These are phyloP conservation scores for Cherax destructor DNA, from an alignment of 1,140 invertebrate genomes.

Conservation along the genomic window DNA sequence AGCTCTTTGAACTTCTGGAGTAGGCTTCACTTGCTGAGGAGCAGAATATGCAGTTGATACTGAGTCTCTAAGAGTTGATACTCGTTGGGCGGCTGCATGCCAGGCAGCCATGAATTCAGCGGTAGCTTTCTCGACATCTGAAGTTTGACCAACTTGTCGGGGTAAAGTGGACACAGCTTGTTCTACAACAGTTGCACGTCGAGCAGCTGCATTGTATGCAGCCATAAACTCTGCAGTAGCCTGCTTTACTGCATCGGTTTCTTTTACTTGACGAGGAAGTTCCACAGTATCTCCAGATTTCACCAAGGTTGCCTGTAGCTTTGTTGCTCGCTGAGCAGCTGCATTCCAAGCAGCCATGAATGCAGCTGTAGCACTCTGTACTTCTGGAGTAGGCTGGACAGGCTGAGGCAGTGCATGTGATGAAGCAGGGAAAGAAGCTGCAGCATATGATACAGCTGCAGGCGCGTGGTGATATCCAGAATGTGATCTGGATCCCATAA, in stretches of 20 bases:
- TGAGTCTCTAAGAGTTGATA: background rate
- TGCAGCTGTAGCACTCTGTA: constrained; percentile 43
- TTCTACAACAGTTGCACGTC: constrained; percentile 23
- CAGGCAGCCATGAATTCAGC: constrained; percentile 32
- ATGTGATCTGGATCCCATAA: constrained; percentile 22
- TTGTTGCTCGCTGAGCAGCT: constrained; percentile 22
- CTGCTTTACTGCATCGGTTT: constrained; percentile 30
- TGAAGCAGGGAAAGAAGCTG: background rate
- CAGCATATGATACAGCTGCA: background rate
- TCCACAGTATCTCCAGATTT: background rate
- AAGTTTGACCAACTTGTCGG: constrained; percentile 15
- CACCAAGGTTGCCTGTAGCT: background rate
- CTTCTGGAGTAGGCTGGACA: constrained; percentile 36
- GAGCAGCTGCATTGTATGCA: constrained; percentile 43
- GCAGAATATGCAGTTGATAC: background rate
- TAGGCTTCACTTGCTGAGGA: background rate
- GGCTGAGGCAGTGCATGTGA: background rate
- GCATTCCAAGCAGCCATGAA: constrained; percentile 56
- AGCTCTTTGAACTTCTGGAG: constrained; percentile 35
- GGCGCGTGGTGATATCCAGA: too few species aligned
- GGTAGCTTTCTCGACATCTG: constrained; percentile 26
- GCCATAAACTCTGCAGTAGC: constrained; percentile 36
- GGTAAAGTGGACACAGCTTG: constrained; percentile 12
- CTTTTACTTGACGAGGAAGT: constrained; percentile 3
- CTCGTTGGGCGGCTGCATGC: constrained; percentile 31